Evolutionary conservation across 2,797 vertebrate genomes (phyloP).

Genomic region (Enteromius paludinosus): DNA sequence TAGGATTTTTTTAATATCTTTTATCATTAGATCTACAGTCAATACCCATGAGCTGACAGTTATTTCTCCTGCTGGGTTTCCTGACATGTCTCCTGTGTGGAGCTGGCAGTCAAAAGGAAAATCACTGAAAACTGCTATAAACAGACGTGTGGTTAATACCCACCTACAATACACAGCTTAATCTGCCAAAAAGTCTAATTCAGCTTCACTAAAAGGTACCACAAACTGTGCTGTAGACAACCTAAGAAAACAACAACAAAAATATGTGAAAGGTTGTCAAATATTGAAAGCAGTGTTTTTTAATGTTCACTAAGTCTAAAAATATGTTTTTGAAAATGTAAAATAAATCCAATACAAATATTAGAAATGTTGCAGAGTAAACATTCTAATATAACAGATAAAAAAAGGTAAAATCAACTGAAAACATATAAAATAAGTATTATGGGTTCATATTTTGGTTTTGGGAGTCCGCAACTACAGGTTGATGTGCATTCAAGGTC

Average conservation of each 20-base stretch:
- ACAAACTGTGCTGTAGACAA: background rate
- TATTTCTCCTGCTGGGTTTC: conserved; percentile 38
- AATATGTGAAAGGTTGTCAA: background rate
- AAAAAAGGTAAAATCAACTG: background rate
- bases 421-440: too few species aligned
- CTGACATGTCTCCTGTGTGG: conserved; percentile 29
- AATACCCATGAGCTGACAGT: conserved; percentile 31
- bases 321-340: background rate
- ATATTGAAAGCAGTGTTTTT: background rate
- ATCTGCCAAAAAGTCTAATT: conserved; percentile 28
- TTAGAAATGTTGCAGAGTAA: too few species aligned
- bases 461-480: too few species aligned
- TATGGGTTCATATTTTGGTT: too few species aligned
- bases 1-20: conserved; percentile 35
- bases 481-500: too few species aligned
- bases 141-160: conserved; percentile 36
- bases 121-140: conserved; percentile 14
- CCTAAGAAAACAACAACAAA: background rate
- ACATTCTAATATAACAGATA: too few species aligned
- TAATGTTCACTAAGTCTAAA: background rate
- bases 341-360: background rate
- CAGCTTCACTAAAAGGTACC: conserved; percentile 13
- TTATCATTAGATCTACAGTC: conserved; percentile 31
- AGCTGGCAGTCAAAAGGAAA: conserved; percentile 35
- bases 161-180: background rate